Evolutionary conservation across 2,888 invertebrate genomes (phyloP).

Genomic region (Asteroscopus sphinx): DNA sequence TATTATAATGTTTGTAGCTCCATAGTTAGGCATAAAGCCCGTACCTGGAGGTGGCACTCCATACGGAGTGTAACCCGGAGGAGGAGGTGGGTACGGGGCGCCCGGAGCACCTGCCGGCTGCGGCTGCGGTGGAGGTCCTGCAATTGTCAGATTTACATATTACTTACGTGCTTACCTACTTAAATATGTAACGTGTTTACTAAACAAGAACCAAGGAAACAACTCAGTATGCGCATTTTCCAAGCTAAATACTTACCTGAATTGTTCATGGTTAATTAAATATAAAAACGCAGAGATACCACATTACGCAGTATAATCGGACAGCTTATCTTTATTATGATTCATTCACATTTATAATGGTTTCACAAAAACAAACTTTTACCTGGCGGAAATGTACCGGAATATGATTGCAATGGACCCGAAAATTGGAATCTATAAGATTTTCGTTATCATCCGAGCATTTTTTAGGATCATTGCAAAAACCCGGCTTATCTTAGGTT

Average conservation of each 20-base stretch:
- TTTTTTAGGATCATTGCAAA: too few species aligned
- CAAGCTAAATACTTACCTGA: neutral
- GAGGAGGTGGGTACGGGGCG: constrained; percentile 83
- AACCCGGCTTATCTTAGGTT: too few species aligned
- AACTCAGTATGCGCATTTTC: too few species aligned
- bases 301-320: constrained; percentile 63
- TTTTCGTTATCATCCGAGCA: too few species aligned
- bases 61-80: constrained; percentile 89
- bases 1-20: constrained; percentile 91
- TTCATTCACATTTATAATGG: constrained; percentile 64
- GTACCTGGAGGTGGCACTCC: constrained; percentile 76
- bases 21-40: constrained; percentile 90
- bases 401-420: constrained; percentile 89
- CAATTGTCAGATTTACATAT: constrained; percentile 32
- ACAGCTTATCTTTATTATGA: constrained; percentile 74
- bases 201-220: neutral
- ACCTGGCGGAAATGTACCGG: constrained; percentile 81
- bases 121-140: constrained; percentile 52
- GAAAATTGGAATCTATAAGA: too few species aligned
- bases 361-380: constrained; percentile 62
- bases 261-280: constrained; percentile 8
- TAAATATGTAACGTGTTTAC: too few species aligned
- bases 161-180: constrained; percentile 1
- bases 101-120: constrained; percentile 60
- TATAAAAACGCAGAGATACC: constrained; percentile 14